These are phyloP conservation scores for Melikaiella ostensackeni DNA, from an alignment of 2,888 invertebrate genomes.

Conservation along the genomic window DNA sequence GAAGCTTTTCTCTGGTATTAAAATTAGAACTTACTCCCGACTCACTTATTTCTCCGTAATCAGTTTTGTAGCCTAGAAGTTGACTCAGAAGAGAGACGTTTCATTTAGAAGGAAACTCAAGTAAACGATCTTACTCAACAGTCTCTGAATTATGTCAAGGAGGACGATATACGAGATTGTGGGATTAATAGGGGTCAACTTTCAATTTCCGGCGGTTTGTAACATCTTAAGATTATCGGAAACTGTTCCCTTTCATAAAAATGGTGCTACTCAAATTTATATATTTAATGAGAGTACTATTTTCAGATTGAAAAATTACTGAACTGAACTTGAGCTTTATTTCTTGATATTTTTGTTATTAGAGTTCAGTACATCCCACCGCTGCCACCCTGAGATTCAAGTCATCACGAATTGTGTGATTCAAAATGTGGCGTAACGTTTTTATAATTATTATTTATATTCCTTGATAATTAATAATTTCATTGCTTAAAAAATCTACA, in stretches of 20 bases:
- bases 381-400: no score
- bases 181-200: conserved; percentile 45
- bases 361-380: neutral
- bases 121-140: conserved; percentile 24
- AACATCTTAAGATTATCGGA: conserved; percentile 22
- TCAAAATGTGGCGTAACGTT: no score
- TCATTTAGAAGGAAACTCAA: conserved; percentile 13
- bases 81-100: conserved; percentile 18
- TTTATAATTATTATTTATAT: no score
- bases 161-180: conserved; percentile 18
- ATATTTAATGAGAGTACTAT: neutral
- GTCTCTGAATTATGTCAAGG: conserved; percentile 31
- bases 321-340: no score
- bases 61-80: neutral
- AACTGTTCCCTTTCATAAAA: neutral
- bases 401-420: neutral
- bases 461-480: no score
- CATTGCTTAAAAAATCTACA: no score
- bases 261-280: neutral
- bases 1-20: no score
- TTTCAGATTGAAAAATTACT: neutral
- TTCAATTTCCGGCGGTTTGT: conserved; percentile 42
- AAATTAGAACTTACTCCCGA: no score
- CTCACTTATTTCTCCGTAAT: neutral
- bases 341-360: no score